These are phyloP conservation scores for Epizoanthus stellaris DNA, from an alignment of 92 coral and sea anemone species.

Conservation along the genomic window DNA sequence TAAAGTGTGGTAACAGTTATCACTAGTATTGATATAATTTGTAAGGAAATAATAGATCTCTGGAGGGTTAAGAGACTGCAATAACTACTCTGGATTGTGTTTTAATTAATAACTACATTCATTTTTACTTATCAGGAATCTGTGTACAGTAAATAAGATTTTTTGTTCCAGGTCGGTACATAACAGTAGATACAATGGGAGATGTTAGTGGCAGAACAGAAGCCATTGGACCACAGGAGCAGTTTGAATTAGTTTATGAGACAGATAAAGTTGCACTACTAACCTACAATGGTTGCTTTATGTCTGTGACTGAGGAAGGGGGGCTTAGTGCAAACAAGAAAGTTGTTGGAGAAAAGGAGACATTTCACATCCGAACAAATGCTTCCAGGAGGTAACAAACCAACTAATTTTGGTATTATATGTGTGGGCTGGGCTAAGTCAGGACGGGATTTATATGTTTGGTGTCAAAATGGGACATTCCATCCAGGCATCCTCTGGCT, in stretches of 20 bases:
- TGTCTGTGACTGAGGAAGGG: constrained; percentile 81
- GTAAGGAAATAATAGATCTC: too few species aligned
- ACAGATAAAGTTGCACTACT: constrained; percentile 85
- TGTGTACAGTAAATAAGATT: background rate
- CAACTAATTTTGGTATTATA: background rate
- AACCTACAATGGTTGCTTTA: constrained; percentile 93
- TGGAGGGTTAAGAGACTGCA: too few species aligned
- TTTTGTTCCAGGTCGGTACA: constrained; percentile 70
- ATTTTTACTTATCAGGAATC: too few species aligned
- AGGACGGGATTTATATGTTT: too few species aligned
- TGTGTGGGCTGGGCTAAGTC: background rate
- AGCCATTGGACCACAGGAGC: constrained; percentile 95
- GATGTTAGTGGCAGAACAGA: constrained; percentile 89
- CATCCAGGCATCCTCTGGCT: too few species aligned
- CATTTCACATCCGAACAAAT: constrained; percentile 84
- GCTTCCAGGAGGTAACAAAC: constrained; percentile 72
- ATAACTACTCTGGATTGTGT: too few species aligned
- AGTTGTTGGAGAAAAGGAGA: constrained; percentile 80
- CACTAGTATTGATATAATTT: too few species aligned
- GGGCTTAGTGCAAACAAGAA: constrained; percentile 81
- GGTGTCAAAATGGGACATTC: too few species aligned
- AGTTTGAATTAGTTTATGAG: constrained; percentile 88
- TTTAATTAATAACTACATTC: too few species aligned
- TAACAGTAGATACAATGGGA: constrained; percentile 95
- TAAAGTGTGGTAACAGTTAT: too few species aligned